Percentiles rank a stretch among this genome's conserved stretches.
These are phyloP conservation scores for Poecilia latipinna DNA, from an alignment of 2,113 vertebrate species.

Conservation along the genomic window DNA sequence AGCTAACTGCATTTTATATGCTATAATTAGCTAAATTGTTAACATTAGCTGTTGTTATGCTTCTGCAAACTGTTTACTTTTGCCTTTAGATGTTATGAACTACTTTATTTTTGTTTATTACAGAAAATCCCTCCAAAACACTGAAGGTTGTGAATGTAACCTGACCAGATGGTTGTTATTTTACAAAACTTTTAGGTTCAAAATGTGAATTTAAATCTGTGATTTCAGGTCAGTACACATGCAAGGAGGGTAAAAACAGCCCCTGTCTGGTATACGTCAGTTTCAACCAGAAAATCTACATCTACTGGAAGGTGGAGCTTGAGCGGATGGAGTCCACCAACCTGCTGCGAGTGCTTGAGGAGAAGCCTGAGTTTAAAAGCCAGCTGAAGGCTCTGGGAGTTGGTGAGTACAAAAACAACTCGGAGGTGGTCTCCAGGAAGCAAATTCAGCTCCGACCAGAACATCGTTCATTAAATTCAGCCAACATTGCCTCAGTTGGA, in stretches of 20 bases:
- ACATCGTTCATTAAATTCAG: background rate
- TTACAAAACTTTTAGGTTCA: background rate
- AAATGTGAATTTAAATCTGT: background rate
- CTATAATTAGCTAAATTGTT: background rate
- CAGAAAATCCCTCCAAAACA: background rate
- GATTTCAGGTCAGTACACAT: constrained; percentile 90
- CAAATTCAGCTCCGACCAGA: background rate
- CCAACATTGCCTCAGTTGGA: background rate
- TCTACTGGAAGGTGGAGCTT: constrained; percentile 95
- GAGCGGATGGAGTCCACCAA: constrained; percentile 97
- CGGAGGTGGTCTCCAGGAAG: background rate
- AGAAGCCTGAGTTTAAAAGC: constrained; percentile 79
- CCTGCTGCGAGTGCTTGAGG: constrained; percentile 87
- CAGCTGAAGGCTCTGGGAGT: constrained; percentile 83
- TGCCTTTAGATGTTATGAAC: background rate
- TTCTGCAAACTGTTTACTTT: background rate
- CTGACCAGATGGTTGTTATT: background rate
- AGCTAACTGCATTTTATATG: background rate
- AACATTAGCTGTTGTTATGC: background rate
- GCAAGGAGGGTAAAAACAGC: constrained; percentile 90
- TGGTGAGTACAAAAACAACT: constrained; percentile 77
- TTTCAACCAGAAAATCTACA: constrained; percentile 95
- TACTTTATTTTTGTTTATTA: background rate
- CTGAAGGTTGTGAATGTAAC: background rate
- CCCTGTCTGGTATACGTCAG: constrained; percentile 96